These are phyloP conservation scores for Aurelia aurita DNA, from an alignment of 30 jellyfish, hydroid and myxozoan species.

Conservation along the genomic window DNA sequence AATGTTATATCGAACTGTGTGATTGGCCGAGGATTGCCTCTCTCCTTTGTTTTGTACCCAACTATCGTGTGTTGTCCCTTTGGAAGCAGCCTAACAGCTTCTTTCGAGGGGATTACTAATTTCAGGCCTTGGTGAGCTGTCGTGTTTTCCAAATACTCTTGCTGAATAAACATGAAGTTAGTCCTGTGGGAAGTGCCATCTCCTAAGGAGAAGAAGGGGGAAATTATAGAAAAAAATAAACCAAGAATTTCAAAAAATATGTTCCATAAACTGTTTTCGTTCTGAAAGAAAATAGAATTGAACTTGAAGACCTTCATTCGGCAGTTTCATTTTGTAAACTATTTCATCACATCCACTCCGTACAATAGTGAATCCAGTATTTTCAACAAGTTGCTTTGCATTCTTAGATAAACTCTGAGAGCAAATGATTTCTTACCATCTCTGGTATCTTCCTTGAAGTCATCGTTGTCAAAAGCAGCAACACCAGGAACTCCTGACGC, in stretches of 20 bases:
- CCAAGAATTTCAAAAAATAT: too few relatives aligned
- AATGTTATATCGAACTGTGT: slow-evolving; percentile 34
- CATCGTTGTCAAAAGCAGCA: slow-evolving; percentile 51
- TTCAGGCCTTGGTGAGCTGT: slow-evolving; percentile 22
- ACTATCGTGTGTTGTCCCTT: slow-evolving; percentile 31
- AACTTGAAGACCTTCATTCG: too few relatives aligned
- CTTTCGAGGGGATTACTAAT: slow-evolving; percentile 20
- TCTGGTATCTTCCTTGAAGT: slow-evolving; percentile 42
- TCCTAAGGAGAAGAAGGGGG: neutral
- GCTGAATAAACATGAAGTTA: slow-evolving; percentile 37
- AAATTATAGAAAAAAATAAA: too few relatives aligned
- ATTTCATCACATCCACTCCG: too few relatives aligned
- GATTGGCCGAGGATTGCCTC: slow-evolving; percentile 33
- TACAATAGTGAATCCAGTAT: too few relatives aligned
- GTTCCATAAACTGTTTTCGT: too few relatives aligned
- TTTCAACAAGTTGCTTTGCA: too few relatives aligned
- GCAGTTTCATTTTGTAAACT: too few relatives aligned
- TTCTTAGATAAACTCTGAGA: too few relatives aligned
- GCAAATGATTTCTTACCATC: neutral
- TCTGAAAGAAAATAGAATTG: too few relatives aligned
- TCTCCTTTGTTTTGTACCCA: slow-evolving; percentile 25
- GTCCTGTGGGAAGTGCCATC: slow-evolving; percentile 61
- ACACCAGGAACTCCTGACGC: slow-evolving; percentile 44
- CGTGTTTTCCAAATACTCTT: slow-evolving; percentile 15
- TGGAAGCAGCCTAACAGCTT: slow-evolving; percentile 23